Base-by-base conservation (phyloP, 2,113 vertebrate species). In the Origma solitaria region DNA sequence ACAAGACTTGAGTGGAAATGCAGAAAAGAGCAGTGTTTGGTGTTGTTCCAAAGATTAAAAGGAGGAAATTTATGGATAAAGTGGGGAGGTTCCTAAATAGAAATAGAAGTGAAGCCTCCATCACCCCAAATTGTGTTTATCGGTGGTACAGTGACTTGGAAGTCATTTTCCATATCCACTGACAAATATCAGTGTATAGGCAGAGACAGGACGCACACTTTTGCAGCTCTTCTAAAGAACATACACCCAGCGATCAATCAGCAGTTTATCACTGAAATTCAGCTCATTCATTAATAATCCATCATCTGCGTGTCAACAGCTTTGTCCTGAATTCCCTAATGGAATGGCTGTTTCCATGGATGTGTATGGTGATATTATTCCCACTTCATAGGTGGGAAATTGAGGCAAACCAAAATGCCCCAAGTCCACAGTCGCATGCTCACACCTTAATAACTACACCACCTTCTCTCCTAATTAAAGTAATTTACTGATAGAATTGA, bases 401-500 rank as follows among this genome's bases (percentile, higher is more conserved):
- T 86, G 86, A 91, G 88, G 80, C 68, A 90, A 92, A 92, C 86
- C 88, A 83, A 92, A 95, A 77, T 47, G 38, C 60, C 40, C 95
- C 82, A 49, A 73, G 71, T 42, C 70, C 58, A 24, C 62, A 88
- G 70, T 35, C 37, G 50, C 54, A 11, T 37, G 57, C 33, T 65
- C 53, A 24, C 81, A 30, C 50, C 66, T 92, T 66, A 90, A 66
- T 54, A 73, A 77, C n/a, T 23, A 8, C 3, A 15, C 28, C 45
- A 44, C 64, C 56, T 77, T 73, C 66, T 61, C 56, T 88, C 19
- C 60, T 95, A 84, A 92, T 94, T 94, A 92, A 83, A 70, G 75
- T n/a, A 88, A 88, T 64, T 88, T 57, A 45, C 51, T 60, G 80
- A 44, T 53, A 84, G 53, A 89, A 95, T 91, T 92, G 95, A 95